Percentiles rank a stretch among this genome's conserved stretches.
Conservation (phyloP, 2,888 invertebrate genomes). For the Itoplectis maculator region DNA sequence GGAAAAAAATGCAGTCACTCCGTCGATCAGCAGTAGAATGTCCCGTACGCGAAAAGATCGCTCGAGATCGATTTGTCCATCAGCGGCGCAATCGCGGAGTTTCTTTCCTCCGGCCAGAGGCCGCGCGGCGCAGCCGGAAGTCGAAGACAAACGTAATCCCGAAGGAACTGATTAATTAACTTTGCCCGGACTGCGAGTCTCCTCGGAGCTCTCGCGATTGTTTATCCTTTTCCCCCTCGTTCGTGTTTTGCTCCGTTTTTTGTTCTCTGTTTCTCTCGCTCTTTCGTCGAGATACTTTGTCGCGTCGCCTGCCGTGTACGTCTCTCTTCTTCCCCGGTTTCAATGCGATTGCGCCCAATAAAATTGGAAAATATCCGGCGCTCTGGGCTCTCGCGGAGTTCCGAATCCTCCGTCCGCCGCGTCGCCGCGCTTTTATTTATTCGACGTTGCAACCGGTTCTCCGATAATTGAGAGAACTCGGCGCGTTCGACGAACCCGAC, state of each 20-base stretch:
- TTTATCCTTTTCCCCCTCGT: constrained; percentile 14
- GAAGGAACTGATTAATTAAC: constrained; percentile 59
- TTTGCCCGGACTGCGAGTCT: constrained; percentile 37
- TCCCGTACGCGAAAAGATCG: neutral
- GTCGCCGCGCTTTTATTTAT: constrained; percentile 60
- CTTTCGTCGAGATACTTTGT: constrained; percentile 13
- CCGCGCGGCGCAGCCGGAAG: constrained; percentile 44
- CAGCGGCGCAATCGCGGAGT: neutral
- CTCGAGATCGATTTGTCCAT: neutral
- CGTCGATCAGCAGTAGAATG: no score
- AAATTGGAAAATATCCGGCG: constrained; percentile 69
- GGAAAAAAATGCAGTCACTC: no score
- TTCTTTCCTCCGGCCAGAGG: neutral
- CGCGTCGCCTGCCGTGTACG: constrained; percentile 24
- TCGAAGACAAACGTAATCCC: constrained; percentile 49
- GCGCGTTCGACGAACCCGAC: neutral
- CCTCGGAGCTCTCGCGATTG: neutral
- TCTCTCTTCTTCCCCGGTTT: neutral
- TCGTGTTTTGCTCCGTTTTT: constrained; percentile 10
- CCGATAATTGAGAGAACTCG: constrained; percentile 65
- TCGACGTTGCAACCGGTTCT: constrained; percentile 62
- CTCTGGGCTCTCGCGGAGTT: constrained; percentile 31
- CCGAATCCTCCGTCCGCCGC: constrained; percentile 24
- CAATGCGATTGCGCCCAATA: constrained; percentile 66
- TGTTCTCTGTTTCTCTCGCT: neutral